Conservation (phyloP, 2,797 vertebrate species). For the Allobates femoralis region DNA sequence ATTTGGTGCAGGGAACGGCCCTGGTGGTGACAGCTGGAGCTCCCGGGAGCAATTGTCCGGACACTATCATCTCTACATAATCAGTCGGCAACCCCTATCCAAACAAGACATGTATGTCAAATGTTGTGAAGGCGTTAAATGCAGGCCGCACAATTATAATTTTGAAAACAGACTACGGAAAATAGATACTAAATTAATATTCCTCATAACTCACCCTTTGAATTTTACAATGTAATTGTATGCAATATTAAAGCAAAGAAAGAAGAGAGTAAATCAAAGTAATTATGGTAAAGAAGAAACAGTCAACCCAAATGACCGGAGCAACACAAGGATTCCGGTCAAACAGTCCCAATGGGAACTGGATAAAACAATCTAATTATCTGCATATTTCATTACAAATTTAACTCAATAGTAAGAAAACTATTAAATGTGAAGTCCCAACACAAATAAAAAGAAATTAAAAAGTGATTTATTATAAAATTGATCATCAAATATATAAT, state of each 20-base stretch:
- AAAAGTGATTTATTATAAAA: background rate
- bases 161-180: background rate
- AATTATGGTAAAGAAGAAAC: conserved; percentile 40
- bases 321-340: conserved; percentile 20
- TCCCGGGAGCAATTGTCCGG: too few relatives aligned
- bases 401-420: background rate
- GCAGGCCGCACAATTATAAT: conserved; percentile 10
- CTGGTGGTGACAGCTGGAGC: too few relatives aligned
- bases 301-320: conserved; percentile 30
- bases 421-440: background rate
- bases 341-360: background rate
- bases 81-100: too few relatives aligned
- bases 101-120: too few relatives aligned
- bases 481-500: background rate
- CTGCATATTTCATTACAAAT: conserved; percentile 22
- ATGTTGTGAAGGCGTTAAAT: too few relatives aligned
- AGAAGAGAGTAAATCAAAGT: conserved; percentile 50
- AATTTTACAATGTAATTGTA: conserved; percentile 11
- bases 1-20: too few relatives aligned
- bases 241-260: conserved; percentile 37
- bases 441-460: background rate
- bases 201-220: background rate
- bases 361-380: conserved; percentile 15
- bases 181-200: conserved; percentile 49
- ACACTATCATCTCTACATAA: too few relatives aligned